Percentiles rank a stretch among this genome's conserved stretches.
These are phyloP conservation scores for Perccottus glenii DNA, from an alignment of 2,113 vertebrate genomes.

Conservation along the genomic window DNA sequence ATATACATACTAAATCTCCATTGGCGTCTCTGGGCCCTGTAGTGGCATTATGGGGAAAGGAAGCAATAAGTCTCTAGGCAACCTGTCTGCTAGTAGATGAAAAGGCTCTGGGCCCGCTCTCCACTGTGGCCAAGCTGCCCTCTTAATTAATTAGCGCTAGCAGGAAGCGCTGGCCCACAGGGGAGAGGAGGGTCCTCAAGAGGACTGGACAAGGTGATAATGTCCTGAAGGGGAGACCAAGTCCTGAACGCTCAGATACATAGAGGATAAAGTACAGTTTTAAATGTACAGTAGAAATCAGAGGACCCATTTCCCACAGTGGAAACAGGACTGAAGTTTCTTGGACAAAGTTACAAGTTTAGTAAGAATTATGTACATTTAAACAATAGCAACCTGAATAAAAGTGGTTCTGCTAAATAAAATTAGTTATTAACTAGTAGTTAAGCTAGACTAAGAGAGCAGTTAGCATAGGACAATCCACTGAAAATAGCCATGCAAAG, in stretches of 20 bases:
- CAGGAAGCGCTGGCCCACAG: conserved; percentile 74
- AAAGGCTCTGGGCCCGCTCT: conserved; percentile 79
- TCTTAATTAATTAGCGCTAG: conserved; percentile 85
- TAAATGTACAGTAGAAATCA: conserved; percentile 25
- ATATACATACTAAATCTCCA: conserved; percentile 45
- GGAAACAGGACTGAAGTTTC: background rate
- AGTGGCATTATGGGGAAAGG: conserved; percentile 56
- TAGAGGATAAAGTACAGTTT: conserved; percentile 23
- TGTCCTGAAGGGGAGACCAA: conserved; percentile 79
- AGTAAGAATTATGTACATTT: background rate
- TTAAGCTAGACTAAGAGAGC: too few relatives aligned
- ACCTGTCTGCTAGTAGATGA: conserved; percentile 74
- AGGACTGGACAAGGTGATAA: conserved; percentile 82
- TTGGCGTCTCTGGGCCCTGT: conserved; percentile 52
- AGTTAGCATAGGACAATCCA: too few relatives aligned
- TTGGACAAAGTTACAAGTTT: conserved; percentile 6
- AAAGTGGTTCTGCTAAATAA: too few relatives aligned
- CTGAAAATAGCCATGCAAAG: too few relatives aligned
- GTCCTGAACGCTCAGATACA: conserved; percentile 54
- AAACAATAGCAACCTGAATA: too few relatives aligned
- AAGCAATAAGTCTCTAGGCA: conserved; percentile 76
- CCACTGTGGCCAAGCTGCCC: conserved; percentile 80
- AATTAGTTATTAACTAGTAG: too few relatives aligned
- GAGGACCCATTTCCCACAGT: background rate
- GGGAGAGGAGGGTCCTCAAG: conserved; percentile 72